Base-by-base conservation (phyloP, 2,888 invertebrate species). In the Drosophila acutilabella region DNA sequence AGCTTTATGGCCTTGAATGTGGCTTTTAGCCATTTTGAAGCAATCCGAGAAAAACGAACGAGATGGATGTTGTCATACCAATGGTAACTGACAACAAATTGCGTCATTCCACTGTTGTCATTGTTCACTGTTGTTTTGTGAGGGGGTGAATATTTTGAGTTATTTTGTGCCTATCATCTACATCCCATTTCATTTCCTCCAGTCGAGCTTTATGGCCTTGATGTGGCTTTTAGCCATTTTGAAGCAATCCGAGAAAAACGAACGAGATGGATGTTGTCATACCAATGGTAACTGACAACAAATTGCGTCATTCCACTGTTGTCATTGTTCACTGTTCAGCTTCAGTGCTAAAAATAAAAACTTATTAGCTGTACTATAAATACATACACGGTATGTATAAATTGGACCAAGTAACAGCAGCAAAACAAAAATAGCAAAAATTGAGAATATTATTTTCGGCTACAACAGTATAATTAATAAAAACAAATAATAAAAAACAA, bases 271-370 rank as follows among this genome's bases (percentile, higher is more conserved):
- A 78, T 75, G 79, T 81, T 84, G 81, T 84, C 85, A 88, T 78
- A 66, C 60, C 54, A 81, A 47, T 42, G 33, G 50, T 47, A 58
- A 58, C 38, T 58, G 64, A 67, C 64, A 67, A 60, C 45, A 58
- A 47, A 75, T 75, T 78, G 75, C 75, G 74, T 75, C 75, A 75
- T 57, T 61, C 18, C 30, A 59, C 50, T 52, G 57, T 54, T 51
- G 41, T 51, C 38, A 47, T 61, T 53, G 48, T 53, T 48, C 7
- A 16, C 64, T 56, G 68, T 68, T 75, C 68, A 68, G 74, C 56
- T 77, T 78, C 53, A 70, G 57, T 60, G 74, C 74, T 82, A 85
- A 79, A 72, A 88, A 88, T 88, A 88, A 79, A 60, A 74, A 66
- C 71, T 70, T 71, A 81, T 79, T 79, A 84, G 76, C 51, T 54